Percentiles rank a stretch among this genome's conserved stretches.
Conservation (phyloP, 2,113 vertebrate species). For the Rhadina sibilatrix region DNA sequence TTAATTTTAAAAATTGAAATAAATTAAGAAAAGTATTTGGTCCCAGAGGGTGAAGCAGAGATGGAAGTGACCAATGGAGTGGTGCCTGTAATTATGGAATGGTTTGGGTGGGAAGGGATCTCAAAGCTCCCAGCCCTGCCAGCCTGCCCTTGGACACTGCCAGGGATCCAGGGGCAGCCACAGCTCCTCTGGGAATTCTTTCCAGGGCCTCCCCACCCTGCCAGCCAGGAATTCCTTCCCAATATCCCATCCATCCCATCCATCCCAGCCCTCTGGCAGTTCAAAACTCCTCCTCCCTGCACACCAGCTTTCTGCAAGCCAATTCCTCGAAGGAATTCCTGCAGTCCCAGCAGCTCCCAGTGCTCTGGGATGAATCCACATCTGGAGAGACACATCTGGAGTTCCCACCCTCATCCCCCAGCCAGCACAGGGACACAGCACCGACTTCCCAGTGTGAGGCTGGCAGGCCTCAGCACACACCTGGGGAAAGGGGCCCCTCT, state of each 20-base stretch:
- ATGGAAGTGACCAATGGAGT: rapidly evolving
- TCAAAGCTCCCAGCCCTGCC: no score
- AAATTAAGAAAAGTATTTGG: background rate
- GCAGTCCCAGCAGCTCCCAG: background rate
- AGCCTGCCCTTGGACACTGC: background rate
- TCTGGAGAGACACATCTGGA: background rate
- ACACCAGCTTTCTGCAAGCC: background rate
- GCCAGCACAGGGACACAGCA: background rate
- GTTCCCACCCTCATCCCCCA: background rate
- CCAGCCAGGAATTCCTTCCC: background rate
- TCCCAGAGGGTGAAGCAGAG: background rate
- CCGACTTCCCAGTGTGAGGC: rapidly evolving
- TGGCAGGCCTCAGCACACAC: rapidly evolving
- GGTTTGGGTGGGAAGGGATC: background rate
- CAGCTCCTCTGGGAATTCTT: background rate
- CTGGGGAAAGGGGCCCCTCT: background rate
- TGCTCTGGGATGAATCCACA: background rate
- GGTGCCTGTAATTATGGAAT: background rate
- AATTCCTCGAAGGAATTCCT: background rate
- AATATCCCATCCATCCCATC: rapidly evolving
- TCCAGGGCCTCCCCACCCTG: background rate
- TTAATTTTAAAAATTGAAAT: background rate
- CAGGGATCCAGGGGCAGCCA: background rate
- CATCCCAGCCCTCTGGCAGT: background rate
- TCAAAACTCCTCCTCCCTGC: background rate